Conservation (phyloP, 2,888 invertebrate genomes). For the Pyralis farinalis region DNA sequence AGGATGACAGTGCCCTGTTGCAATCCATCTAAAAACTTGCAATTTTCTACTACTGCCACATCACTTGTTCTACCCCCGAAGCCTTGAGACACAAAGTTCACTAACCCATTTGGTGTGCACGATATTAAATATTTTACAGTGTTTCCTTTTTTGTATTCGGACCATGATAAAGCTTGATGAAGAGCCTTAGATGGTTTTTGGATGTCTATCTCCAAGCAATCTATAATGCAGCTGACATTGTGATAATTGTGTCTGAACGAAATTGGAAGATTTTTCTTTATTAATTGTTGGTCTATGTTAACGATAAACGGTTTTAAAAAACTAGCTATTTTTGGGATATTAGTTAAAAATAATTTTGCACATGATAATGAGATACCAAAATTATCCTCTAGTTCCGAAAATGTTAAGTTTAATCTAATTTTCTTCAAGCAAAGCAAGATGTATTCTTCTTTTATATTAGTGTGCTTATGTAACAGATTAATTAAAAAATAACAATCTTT, state of each 20-base stretch:
- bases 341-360: conserved; percentile 15
- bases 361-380: conserved; percentile 19
- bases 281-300: conserved; percentile 11
- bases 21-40: conserved; percentile 12
- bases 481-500: conserved; percentile 12
- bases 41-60: conserved; percentile 12
- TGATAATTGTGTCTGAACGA: conserved; percentile 10
- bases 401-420: conserved; percentile 20
- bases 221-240: conserved; percentile 19
- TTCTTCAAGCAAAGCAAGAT: conserved; percentile 20
- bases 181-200: conserved; percentile 23
- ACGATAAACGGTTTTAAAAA: conserved; percentile 11
- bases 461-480: conserved; percentile 17
- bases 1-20: conserved; percentile 1
- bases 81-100: conserved; percentile 20
- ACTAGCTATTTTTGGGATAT: conserved; percentile 17
- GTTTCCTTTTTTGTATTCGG: conserved; percentile 20
- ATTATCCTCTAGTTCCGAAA: conserved; percentile 22
- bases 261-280: conserved; percentile 12
- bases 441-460: conserved; percentile 13
- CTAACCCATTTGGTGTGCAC: conserved; percentile 21
- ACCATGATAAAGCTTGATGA: conserved; percentile 17
- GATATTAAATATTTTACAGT: conserved; percentile 25
- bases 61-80: conserved; percentile 19
- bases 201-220: conserved; percentile 24